Conservation (phyloP, 2,113 vertebrate genomes). For the Pomatorhinus ruficollis region DNA sequence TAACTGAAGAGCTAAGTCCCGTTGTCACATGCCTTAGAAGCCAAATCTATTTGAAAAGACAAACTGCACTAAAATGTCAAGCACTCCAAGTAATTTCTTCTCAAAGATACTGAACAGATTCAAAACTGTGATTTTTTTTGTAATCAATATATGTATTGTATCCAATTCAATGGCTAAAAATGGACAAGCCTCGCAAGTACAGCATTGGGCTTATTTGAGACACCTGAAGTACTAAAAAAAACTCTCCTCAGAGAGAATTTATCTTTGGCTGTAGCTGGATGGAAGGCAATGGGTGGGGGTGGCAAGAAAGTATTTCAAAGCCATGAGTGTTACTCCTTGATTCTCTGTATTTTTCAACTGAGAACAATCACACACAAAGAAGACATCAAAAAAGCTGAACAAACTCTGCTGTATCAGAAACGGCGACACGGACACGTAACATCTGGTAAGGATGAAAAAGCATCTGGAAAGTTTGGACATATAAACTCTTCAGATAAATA, state of each 20-base stretch:
- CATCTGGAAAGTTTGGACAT: neutral
- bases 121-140: slow-evolving; percentile 51
- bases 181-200: neutral
- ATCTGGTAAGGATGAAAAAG: neutral
- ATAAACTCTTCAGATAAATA: neutral
- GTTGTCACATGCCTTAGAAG: slow-evolving; percentile 75
- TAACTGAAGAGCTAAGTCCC: slow-evolving; percentile 77
- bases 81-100: slow-evolving; percentile 66
- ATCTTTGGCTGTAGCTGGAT: neutral
- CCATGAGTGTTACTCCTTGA: neutral
- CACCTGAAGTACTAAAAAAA: neutral
- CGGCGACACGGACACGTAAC: rapidly evolving
- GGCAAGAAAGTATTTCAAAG: neutral
- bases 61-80: slow-evolving; percentile 78
- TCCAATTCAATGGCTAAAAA: slow-evolving; percentile 30
- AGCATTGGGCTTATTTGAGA: neutral
- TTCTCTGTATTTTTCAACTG: slow-evolving; percentile 32
- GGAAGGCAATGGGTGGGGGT: neutral
- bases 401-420: neutral
- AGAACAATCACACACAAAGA: neutral
- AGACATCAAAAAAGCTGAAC: neutral
- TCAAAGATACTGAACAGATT: slow-evolving; percentile 71
- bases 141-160: slow-evolving; percentile 15
- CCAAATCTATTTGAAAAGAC: slow-evolving; percentile 81
- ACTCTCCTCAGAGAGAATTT: neutral